These are phyloP conservation scores for Mongoloraphidia duomilia DNA, from an alignment of 2,888 invertebrate species.

Conservation along the genomic window DNA sequence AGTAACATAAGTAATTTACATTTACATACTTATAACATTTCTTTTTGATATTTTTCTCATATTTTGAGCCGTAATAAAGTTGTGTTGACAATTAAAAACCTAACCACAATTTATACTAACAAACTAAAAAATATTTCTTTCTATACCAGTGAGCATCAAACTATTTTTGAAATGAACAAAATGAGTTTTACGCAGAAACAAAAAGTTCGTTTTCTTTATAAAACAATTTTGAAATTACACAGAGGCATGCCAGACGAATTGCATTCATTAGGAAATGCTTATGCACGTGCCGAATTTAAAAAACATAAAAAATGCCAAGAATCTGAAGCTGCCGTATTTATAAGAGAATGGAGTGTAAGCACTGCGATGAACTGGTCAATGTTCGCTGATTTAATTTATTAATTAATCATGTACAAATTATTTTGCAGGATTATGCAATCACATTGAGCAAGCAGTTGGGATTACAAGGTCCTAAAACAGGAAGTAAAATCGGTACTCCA, in stretches of 20 bases:
- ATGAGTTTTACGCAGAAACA: slow-evolving; percentile 27
- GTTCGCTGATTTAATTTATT: slow-evolving; percentile 1
- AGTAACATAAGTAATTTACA: too few species aligned
- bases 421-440: slow-evolving; percentile 59
- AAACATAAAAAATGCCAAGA: slow-evolving; percentile 61
- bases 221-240: slow-evolving; percentile 43
- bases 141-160: background rate
- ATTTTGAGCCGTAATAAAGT: too few species aligned
- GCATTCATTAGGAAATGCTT: slow-evolving; percentile 39
- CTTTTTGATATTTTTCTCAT: too few species aligned
- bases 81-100: too few species aligned
- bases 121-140: background rate
- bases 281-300: slow-evolving; percentile 59
- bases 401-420: slow-evolving; percentile 8
- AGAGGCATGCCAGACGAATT: slow-evolving; percentile 40
- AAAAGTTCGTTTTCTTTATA: slow-evolving; percentile 40
- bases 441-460: slow-evolving; percentile 56
- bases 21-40: too few species aligned
- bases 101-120: slow-evolving; percentile 1
- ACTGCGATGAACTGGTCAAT: slow-evolving; percentile 23
- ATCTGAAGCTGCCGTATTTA: slow-evolving; percentile 58
- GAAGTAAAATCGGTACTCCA: slow-evolving; percentile 44
- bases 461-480: slow-evolving; percentile 33
- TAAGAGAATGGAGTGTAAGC: slow-evolving; percentile 79
- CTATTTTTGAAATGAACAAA: background rate